A percentile compares a stretch with the other conserved stretches of the same genome.
phyloP scores from a whole-genome alignment of 1,140 invertebrate genomes.

The Acromyrmex heyeri region DNA sequence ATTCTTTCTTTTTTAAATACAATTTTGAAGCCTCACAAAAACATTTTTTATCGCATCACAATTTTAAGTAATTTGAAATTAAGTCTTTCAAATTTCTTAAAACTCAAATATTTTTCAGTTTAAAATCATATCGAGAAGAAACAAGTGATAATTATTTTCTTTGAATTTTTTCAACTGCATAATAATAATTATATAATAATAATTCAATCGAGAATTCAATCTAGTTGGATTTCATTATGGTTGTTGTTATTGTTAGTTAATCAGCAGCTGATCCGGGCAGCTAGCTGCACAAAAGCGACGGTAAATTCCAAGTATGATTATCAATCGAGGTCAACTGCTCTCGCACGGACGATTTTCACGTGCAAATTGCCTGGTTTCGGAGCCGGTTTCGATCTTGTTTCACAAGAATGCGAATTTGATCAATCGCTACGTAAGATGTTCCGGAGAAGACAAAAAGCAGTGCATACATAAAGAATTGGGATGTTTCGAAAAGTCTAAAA shows the following conservation, averaged over 20 bases:
- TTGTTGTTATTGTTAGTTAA: slow-evolving; percentile 16
- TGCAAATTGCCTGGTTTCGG: not conserved
- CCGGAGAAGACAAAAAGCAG: not conserved
- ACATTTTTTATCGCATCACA: not conserved
- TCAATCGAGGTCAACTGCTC: slow-evolving; percentile 49
- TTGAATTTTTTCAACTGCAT: not conserved
- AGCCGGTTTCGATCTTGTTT: not conserved
- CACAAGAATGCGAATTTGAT: slow-evolving; percentile 20
- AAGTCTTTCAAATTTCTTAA: not conserved
- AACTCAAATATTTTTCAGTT: not conserved
- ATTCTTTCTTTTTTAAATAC: not conserved
- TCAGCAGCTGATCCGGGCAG: not conserved
- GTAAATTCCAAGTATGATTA: slow-evolving; percentile 25
- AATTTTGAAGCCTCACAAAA: not conserved
- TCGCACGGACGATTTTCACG: slow-evolving; percentile 25
- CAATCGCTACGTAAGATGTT: not conserved
- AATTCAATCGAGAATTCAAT: too few relatives aligned
- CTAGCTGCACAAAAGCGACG: not conserved
- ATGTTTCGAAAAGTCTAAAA: not conserved
- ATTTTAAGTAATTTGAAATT: not conserved
- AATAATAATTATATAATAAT: too few relatives aligned
- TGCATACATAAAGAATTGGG: not conserved
- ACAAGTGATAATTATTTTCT: not conserved
- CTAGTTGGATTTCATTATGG: not conserved
- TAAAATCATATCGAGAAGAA: not conserved